Evolutionary conservation across 2,113 vertebrate species (phyloP).

Genomic region (Lepisosteus oculatus): DNA sequence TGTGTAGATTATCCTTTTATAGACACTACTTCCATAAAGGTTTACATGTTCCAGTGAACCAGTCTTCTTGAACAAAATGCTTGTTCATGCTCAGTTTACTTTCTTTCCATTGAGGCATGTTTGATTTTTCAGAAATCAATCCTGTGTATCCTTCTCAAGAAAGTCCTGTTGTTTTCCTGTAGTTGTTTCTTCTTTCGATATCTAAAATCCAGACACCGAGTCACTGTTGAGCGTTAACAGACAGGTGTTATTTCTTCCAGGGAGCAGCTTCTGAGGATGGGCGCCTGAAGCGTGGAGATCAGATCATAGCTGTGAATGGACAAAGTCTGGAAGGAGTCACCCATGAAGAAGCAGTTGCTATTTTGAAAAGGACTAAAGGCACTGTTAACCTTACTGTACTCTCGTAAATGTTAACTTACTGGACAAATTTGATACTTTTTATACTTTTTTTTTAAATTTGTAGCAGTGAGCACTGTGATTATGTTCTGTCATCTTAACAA

Average conservation of each 20-base stretch:
- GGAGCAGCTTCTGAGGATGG: conserved; percentile 94
- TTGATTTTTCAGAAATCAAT: no score
- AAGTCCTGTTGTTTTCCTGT: no score
- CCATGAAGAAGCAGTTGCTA: conserved; percentile 91
- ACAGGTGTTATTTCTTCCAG: conserved; percentile 44
- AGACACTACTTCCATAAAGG: no score
- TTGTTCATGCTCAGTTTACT: no score
- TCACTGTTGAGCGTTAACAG: no score
- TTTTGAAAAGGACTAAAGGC: conserved; percentile 93
- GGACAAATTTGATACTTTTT: conserved; percentile 10
- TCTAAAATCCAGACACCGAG: no score
- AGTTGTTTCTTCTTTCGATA: no score
- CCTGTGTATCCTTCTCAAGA: no score
- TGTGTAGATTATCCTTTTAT: no score
- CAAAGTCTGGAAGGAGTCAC: conserved; percentile 91
- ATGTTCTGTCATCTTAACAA: background rate
- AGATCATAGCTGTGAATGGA: conserved; percentile 93
- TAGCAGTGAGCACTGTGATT: conserved; percentile 47
- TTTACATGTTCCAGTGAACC: no score
- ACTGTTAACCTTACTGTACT: conserved; percentile 85
- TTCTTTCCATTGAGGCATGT: background rate
- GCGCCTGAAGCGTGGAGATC: conserved; percentile 89
- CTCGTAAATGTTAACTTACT: conserved; percentile 61
- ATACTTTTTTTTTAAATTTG: conserved; percentile 11
- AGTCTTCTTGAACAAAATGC: no score